A percentile compares a stretch with the other conserved stretches of the same genome.
phyloP scores from a whole-genome alignment of 1,140 invertebrate genomes.

The Anoplophora glabripennis region DNA sequence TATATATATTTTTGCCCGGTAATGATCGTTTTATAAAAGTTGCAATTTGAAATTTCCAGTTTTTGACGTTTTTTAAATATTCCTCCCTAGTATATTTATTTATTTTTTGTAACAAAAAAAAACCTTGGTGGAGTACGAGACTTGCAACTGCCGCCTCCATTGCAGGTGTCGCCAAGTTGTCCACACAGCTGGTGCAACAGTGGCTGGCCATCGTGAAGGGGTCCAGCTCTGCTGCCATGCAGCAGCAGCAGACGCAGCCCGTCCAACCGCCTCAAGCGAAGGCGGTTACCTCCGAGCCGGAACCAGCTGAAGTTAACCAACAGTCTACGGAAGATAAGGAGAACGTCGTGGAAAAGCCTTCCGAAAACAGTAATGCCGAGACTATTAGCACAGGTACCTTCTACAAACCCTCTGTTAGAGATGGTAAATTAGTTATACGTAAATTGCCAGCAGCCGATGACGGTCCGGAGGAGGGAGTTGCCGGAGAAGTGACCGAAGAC shows the following conservation, averaged over 20 bases:
- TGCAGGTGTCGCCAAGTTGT: conserved; percentile 53
- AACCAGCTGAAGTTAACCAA: background rate
- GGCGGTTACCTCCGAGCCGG: background rate
- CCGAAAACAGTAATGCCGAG: conserved; percentile 28
- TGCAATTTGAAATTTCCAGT: background rate
- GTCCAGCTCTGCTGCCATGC: conserved; percentile 12
- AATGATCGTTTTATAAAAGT: too few relatives aligned
- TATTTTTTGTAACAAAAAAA: background rate
- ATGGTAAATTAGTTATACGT: conserved; percentile 69
- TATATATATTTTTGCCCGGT: too few relatives aligned
- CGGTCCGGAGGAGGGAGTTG: conserved; percentile 26
- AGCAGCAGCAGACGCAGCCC: conserved; percentile 5
- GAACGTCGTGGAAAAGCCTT: too few relatives aligned
- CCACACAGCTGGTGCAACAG: conserved; percentile 80
- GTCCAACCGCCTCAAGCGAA: conserved; percentile 6
- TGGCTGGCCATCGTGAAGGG: conserved; percentile 83
- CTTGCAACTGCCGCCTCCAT: conserved; percentile 4
- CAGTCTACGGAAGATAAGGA: background rate
- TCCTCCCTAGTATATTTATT: too few relatives aligned
- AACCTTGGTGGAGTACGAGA: background rate
- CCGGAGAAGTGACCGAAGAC: conserved; percentile 30
- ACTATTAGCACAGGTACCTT: conserved; percentile 46
- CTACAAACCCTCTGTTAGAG: conserved; percentile 69
- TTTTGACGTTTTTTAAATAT: too few relatives aligned
- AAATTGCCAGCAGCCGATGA: conserved; percentile 53